phyloP scores from a whole-genome alignment of 2,888 invertebrate species.

The Lamellibrachia satsuma region DNA sequence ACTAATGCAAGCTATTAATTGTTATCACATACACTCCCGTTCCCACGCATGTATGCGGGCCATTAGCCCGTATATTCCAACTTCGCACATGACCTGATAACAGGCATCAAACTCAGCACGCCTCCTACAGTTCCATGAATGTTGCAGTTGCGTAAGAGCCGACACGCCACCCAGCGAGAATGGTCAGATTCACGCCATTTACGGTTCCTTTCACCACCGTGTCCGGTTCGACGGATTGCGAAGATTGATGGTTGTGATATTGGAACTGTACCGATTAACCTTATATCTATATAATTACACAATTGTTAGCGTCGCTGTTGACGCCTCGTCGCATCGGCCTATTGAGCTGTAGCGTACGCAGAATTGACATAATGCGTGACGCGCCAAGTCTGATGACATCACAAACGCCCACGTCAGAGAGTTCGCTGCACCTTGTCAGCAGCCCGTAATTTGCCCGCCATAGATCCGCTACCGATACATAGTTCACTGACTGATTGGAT shows the following conservation, averaged over 20 bases:
- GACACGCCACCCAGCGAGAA: neutral
- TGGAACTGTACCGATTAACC: neutral
- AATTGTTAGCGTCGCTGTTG: neutral
- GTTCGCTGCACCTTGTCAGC: neutral
- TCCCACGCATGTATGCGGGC: neutral
- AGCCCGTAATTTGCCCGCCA: neutral
- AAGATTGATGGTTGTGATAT: neutral
- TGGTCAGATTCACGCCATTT: neutral
- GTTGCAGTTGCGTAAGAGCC: neutral
- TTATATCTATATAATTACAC: neutral
- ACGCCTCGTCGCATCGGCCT: neutral
- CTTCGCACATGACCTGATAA: neutral
- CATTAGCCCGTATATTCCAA: neutral
- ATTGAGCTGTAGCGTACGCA: neutral
- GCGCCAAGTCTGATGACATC: neutral
- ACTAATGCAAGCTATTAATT: neutral
- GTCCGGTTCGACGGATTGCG: neutral
- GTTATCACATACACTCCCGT: neutral
- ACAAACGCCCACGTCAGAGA: constrained; percentile 6
- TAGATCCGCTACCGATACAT: neutral
- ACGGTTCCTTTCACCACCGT: neutral
- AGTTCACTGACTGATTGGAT: constrained; percentile 17
- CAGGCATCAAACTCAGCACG: neutral
- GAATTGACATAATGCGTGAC: neutral
- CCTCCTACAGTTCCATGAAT: neutral